Evolutionary conservation across 2,888 invertebrate species (phyloP).

Genomic region (Hermaeophaga mercurialis): DNA sequence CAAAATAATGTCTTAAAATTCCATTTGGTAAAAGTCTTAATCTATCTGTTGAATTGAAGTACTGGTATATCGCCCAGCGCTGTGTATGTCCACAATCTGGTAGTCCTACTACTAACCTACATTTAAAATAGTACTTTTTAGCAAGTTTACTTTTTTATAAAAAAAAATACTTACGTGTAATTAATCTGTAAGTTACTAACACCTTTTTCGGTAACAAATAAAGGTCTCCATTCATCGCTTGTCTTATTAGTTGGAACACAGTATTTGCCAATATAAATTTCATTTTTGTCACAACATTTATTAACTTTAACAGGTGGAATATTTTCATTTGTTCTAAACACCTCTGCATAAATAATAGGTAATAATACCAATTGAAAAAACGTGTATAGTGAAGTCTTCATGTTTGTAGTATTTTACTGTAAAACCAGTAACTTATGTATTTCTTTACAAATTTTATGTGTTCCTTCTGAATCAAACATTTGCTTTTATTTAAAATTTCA

Average conservation of each 20-base stretch:
- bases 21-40: conserved; percentile 73
- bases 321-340: conserved; percentile 17
- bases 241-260: conserved; percentile 69
- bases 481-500: background rate
- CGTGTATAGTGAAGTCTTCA: conserved; percentile 1
- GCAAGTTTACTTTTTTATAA: too few relatives aligned
- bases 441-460: conserved; percentile 2
- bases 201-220: conserved; percentile 69
- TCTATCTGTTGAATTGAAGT: conserved; percentile 64
- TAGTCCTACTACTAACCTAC: conserved; percentile 65
- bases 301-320: conserved; percentile 63
- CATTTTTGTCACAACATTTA: conserved; percentile 79
- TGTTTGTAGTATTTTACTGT: background rate
- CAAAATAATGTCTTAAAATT: conserved; percentile 73
- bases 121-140: background rate
- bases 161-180: conserved; percentile 49
- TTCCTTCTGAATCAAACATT: conserved; percentile 6
- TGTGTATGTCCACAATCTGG: conserved; percentile 75
- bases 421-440: background rate
- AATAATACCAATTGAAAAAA: conserved; percentile 10
- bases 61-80: conserved; percentile 71
- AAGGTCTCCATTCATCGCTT: conserved; percentile 68
- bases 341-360: conserved; percentile 24
- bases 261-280: conserved; percentile 70
- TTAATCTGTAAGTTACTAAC: conserved; percentile 62